Conservation (phyloP, 2,888 invertebrate species). For the Bombylius major region DNA sequence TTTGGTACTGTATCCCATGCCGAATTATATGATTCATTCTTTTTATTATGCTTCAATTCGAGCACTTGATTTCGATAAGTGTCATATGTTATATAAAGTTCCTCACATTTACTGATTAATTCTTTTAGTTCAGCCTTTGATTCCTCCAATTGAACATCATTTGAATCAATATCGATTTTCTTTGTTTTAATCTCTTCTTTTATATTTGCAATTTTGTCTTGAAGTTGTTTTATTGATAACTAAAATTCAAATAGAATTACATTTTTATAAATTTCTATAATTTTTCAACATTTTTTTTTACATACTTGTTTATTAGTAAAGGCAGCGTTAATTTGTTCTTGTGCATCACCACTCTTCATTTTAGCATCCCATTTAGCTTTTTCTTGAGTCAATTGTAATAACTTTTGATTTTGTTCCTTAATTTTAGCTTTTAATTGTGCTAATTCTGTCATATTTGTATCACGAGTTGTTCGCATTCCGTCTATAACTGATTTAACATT, state of each 20-base stretch:
- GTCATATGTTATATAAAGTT: slow-evolving; percentile 54
- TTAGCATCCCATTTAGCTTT: slow-evolving; percentile 69
- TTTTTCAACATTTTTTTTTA: not conserved
- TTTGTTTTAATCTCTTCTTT: slow-evolving; percentile 67
- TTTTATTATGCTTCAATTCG: slow-evolving; percentile 42
- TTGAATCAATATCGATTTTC: slow-evolving; percentile 67
- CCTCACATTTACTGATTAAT: slow-evolving; percentile 55
- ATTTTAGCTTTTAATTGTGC: slow-evolving; percentile 65
- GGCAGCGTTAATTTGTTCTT: slow-evolving; percentile 47
- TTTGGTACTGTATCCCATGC: slow-evolving; percentile 43
- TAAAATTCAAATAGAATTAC: slow-evolving; percentile 22
- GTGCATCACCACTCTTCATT: slow-evolving; percentile 34
- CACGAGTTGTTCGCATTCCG: slow-evolving; percentile 85
- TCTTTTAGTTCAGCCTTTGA: slow-evolving; percentile 53
- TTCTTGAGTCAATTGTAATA: slow-evolving; percentile 69
- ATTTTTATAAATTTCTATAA: not conserved
- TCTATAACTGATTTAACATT: slow-evolving; percentile 92
- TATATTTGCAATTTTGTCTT: slow-evolving; percentile 61
- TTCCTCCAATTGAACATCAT: slow-evolving; percentile 62
- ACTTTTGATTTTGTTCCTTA: slow-evolving; percentile 72
- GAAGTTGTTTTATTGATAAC: slow-evolving; percentile 55
- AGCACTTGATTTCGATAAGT: slow-evolving; percentile 46
- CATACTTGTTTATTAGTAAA: slow-evolving; percentile 47
- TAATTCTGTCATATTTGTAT: slow-evolving; percentile 79
- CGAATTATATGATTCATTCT: slow-evolving; percentile 36